Conservation (phyloP, 2,888 invertebrate species). For the Argyresthia albistria region DNA sequence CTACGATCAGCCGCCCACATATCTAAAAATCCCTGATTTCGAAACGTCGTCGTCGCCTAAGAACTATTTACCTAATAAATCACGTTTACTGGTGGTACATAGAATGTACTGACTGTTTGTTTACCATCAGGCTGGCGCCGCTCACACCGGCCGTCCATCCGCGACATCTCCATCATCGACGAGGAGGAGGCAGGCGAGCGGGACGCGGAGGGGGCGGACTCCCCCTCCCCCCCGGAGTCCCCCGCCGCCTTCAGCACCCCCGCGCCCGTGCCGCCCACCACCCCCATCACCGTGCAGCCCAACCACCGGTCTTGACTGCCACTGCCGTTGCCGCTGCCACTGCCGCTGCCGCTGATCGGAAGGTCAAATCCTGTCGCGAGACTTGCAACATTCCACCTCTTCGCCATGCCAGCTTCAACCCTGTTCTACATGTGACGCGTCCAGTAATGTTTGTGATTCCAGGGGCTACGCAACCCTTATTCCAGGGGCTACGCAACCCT, state of each 20-base stretch:
- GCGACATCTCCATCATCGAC: constrained; percentile 90
- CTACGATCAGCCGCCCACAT: no score
- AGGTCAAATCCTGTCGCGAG: neutral
- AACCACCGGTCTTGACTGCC: constrained; percentile 36
- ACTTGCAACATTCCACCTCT: neutral
- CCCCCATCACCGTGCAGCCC: constrained; percentile 51
- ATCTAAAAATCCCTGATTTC: no score
- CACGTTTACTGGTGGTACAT: no score
- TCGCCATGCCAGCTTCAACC: neutral
- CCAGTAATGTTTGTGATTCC: no score
- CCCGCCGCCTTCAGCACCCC: constrained; percentile 43
- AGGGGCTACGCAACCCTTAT: no score
- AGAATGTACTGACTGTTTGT: neutral
- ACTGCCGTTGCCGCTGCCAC: neutral
- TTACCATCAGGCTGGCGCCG: constrained; percentile 78
- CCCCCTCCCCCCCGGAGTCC: constrained; percentile 23
- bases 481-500: no score
- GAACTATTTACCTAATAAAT: no score
- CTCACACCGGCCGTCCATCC: constrained; percentile 85
- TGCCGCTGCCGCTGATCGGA: neutral
- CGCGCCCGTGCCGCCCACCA: constrained; percentile 19
- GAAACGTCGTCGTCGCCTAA: no score
- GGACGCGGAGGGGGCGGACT: constrained; percentile 40
- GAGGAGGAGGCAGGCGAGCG: constrained; percentile 82
- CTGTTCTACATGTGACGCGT: constrained; percentile 1